Conservation (phyloP, 1,140 invertebrate genomes). For the Galendromus occidentalis region DNA sequence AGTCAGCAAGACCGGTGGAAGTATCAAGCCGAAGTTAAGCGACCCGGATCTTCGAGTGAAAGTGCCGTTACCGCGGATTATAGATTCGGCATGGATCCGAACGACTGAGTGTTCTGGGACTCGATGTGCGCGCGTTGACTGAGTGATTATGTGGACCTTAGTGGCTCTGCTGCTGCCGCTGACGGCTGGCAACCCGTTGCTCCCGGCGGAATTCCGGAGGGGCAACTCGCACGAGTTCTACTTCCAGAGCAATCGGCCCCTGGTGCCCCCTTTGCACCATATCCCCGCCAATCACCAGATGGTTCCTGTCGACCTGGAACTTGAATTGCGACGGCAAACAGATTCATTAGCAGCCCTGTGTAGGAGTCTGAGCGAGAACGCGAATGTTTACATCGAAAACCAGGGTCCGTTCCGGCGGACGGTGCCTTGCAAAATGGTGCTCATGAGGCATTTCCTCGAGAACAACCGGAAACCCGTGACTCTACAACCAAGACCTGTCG, state of each 20-base stretch:
- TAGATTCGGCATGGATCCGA: too few relatives aligned
- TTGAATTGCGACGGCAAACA: neutral
- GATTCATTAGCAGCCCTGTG: neutral
- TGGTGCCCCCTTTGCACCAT: neutral
- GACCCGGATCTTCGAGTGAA: too few relatives aligned
- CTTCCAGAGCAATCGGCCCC: constrained; percentile 8
- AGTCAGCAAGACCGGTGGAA: too few relatives aligned
- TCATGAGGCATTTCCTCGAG: constrained; percentile 5
- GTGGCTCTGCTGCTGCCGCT: neutral
- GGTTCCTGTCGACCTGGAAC: neutral
- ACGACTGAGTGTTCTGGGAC: too few relatives aligned
- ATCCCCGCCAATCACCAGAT: neutral
- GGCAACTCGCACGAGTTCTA: constrained; percentile 7
- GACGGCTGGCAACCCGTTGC: constrained; percentile 1
- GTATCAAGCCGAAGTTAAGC: too few relatives aligned
- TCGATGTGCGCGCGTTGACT: too few relatives aligned
- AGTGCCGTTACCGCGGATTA: too few relatives aligned
- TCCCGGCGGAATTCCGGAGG: neutral
- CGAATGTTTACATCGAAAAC: constrained; percentile 6
- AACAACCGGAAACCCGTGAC: neutral
- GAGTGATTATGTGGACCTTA: neutral
- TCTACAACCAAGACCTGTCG: neutral
- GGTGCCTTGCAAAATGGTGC: neutral
- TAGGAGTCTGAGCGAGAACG: constrained; percentile 6
- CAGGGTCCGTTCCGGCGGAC: neutral